phyloP scores from a whole-genome alignment of 2,888 invertebrate genomes.

The Drosophila vallismaia region DNA sequence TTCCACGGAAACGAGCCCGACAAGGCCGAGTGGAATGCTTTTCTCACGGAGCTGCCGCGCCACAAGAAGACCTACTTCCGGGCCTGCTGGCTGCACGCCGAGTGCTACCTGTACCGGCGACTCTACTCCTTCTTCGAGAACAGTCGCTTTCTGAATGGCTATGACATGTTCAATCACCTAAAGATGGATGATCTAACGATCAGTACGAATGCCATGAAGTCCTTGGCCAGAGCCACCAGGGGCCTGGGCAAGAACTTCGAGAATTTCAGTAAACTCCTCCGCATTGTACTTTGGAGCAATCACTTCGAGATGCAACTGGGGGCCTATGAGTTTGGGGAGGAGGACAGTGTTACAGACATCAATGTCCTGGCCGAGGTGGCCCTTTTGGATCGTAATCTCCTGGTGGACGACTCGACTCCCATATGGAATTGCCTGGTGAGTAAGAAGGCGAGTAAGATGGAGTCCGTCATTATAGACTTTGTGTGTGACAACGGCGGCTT shows the following conservation, averaged over 20 bases:
- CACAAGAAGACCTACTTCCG: slow-evolving; percentile 87
- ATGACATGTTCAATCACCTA: slow-evolving; percentile 91
- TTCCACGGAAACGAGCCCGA: slow-evolving; percentile 83
- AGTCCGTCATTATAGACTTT: slow-evolving; percentile 87
- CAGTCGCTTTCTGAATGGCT: slow-evolving; percentile 85
- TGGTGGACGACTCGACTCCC: slow-evolving; percentile 86
- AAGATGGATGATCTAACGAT: slow-evolving; percentile 87
- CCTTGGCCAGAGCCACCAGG: slow-evolving; percentile 50
- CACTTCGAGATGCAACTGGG: slow-evolving; percentile 84
- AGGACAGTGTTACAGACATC: slow-evolving; percentile 6
- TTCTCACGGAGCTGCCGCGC: slow-evolving; percentile 84
- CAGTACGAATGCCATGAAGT: slow-evolving; percentile 62
- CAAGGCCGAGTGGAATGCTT: slow-evolving; percentile 82
- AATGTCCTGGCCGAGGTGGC: slow-evolving; percentile 81
- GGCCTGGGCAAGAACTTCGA: slow-evolving; percentile 37
- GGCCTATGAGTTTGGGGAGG: slow-evolving; percentile 27
- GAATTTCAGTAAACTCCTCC: slow-evolving; percentile 63
- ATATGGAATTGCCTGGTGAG: slow-evolving; percentile 85
- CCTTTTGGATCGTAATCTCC: slow-evolving; percentile 85
- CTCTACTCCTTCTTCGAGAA: slow-evolving; percentile 88
- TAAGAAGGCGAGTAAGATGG: slow-evolving; percentile 33
- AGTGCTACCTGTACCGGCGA: slow-evolving; percentile 95
- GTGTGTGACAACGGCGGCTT: slow-evolving; percentile 97
- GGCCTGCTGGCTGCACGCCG: slow-evolving; percentile 93
- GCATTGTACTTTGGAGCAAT: slow-evolving; percentile 96